phyloP scores from a whole-genome alignment of 2,888 invertebrate genomes.

The Linnaemya tessellans region DNA sequence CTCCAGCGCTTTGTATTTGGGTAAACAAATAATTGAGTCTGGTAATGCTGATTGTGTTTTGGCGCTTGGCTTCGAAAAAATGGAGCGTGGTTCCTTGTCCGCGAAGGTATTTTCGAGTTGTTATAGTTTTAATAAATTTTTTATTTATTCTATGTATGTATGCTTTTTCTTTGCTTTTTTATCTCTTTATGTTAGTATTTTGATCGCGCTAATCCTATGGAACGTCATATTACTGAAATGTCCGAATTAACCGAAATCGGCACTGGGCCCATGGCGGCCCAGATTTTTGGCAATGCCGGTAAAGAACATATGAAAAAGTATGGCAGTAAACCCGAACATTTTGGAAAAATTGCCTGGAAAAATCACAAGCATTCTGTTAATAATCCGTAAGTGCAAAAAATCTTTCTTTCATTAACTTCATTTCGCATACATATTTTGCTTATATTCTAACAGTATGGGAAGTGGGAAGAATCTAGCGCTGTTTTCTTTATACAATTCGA shows the following conservation, averaged over 20 bases:
- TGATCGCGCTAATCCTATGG: conserved; percentile 95
- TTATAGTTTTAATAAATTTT: neutral
- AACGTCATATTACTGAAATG: conserved; percentile 94
- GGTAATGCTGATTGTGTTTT: conserved; percentile 94
- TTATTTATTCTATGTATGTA: neutral
- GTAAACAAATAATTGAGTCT: conserved; percentile 95
- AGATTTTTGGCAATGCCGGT: conserved; percentile 98
- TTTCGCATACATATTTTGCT: neutral
- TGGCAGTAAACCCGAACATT: conserved; percentile 95
- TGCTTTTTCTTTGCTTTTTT: neutral
- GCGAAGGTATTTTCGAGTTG: conserved; percentile 85
- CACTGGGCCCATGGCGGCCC: conserved; percentile 94
- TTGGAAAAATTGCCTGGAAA: conserved; percentile 98
- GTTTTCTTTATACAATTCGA: neutral
- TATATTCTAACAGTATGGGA: neutral
- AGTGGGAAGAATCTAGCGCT: neutral
- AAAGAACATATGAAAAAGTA: conserved; percentile 92
- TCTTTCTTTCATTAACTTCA: conserved; percentile 6
- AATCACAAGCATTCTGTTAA: conserved; percentile 98
- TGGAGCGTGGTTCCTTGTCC: conserved; percentile 95
- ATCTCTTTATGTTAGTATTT: conserved; percentile 84
- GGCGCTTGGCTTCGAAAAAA: conserved; percentile 98
- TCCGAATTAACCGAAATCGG: conserved; percentile 91
- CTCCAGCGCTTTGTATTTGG: conserved; percentile 94
- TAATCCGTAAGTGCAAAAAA: conserved; percentile 89